Base-by-base conservation (phyloP, 2,113 vertebrate species). In the Mirounga angustirostris region DNA sequence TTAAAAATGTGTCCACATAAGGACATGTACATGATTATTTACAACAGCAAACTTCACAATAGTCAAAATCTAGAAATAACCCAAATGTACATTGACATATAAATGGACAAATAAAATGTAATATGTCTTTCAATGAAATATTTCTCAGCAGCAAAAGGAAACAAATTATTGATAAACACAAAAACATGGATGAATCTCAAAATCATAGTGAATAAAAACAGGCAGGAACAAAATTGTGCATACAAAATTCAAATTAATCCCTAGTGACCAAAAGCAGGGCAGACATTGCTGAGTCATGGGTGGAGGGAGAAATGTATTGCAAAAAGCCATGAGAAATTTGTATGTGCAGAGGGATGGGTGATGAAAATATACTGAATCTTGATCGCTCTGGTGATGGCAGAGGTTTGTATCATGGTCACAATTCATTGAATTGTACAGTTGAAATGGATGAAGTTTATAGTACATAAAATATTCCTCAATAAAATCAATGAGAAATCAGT, bases 321-420 rank as follows among this genome's bases (percentile, higher is more conserved):
- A 40, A 15, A 40, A 73, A 14, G 2, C 1, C 3, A 5, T 22
- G 67, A 50, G 11, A 36, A 88, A 82, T 24, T 15, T 74, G 52
- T 73, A 7, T n/a, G 36, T 22, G 1, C 36, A 11, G 9, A 10
- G 16, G 13, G 18, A 4, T 0, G 12, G 5, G 0, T 40, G 16
- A 74, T 61, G 18, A 13, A 85, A 69, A 26, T 69, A 2, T 50
- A 71, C 6, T 52, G 54, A 33, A 59, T 59, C 11, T 86, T 69
- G 6, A 69, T 54, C 15, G 67, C 36, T n/a, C 50, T 15, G 43
- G 15, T 81, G 33, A 73, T 28, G 63, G 1, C 1, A 46, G 83
- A 81, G 8, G 22, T 54, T 71, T 43, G 71, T 73, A 63, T 16
- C 46, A 33, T 92, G 71, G 16, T 43, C 12, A 52, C 0, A 43